These are phyloP conservation scores for Fukomys damarensis DNA, from an alignment of 2,113 vertebrate species.

Conservation along the genomic window DNA sequence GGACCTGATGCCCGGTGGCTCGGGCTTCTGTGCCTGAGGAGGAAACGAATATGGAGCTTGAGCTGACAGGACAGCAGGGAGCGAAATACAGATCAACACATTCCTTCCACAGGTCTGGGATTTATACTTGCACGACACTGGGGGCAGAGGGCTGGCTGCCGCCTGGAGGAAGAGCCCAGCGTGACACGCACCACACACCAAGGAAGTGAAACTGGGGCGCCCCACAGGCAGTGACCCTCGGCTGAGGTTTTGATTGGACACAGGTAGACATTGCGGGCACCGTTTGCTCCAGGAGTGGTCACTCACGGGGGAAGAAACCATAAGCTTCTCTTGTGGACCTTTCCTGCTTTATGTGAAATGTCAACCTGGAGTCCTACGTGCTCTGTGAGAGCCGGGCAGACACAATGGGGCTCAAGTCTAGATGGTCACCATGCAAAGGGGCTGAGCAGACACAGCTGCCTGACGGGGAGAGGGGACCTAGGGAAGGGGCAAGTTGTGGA, in stretches of 20 bases:
- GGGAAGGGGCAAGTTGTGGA: background rate
- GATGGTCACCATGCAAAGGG: background rate
- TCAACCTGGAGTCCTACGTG: background rate
- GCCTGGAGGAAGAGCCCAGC: background rate
- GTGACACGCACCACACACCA: background rate
- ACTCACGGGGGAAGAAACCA: slow-evolving; percentile 9
- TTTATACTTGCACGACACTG: slow-evolving; percentile 44
- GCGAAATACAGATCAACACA: slow-evolving; percentile 79
- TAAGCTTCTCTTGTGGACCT: slow-evolving; percentile 75
- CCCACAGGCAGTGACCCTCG: background rate
- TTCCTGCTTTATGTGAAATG: background rate
- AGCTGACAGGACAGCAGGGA: slow-evolving; percentile 79
- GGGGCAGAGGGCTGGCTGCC: slow-evolving; percentile 24
- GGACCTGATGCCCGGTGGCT: slow-evolving; percentile 82
- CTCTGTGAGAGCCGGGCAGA: background rate
- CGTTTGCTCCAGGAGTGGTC: slow-evolving; percentile 4
- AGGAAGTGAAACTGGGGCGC: background rate
- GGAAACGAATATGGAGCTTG: slow-evolving; percentile 83
- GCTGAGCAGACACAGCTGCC: background rate
- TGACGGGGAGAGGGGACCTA: background rate
- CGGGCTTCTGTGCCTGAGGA: slow-evolving; percentile 82
- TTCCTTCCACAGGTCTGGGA: slow-evolving; percentile 72
- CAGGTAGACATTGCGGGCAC: background rate
- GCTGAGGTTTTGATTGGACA: background rate
- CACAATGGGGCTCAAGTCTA: background rate